Evolutionary conservation across 2,113 vertebrate species (phyloP), one percentile per base, ranked within the genome.

Genomic region (Coptodon bakossiorum): DNA sequence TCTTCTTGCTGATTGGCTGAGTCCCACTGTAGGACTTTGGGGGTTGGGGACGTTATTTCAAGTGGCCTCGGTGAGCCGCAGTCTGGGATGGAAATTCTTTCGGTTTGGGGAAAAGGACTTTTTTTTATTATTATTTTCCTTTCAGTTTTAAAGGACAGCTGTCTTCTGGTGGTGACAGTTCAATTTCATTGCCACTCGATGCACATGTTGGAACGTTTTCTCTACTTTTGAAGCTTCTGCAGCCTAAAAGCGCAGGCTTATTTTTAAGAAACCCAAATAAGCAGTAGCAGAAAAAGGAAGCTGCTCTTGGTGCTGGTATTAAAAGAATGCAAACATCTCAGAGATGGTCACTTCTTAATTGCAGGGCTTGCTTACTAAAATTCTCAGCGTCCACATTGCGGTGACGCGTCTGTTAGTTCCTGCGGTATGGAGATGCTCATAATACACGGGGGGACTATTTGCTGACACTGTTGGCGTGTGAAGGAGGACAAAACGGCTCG

Each of bases 1-100:
- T 86, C 82, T 57, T 86, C 79, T 92, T 92, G 88, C 90, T 93
- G 89, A 61, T 87, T 38, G 89, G n/a, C 91, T 83, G 73, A 81
- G 83, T 61, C 16, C 56, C 19, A 12, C 34, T 48, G 36, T 56
- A 78, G 40, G 38, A 40, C 45, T 3, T 66, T 45, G 22, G 68
- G 38, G 68, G 8, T 43, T 43, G 68, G 40, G 66, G n/a, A 83
- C 43, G 5, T 85, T 76, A 84, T 90, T 88, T 88, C 40, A 90
- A 88, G 57, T 31, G 14, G 80, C 22, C n/a, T 91, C 10, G 84
- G 94, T 91, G 53, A 94, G 88, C 94, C 91, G 36, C 91, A 87
- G 76, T 91, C 88, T 92, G 71, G 88, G 52, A 45, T 76, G 71
- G 86, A 90, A 90, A 83, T 79, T 83, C 52, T 89, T 94, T 56